Conservation (phyloP, 2,888 invertebrate species). For the Microchrysa polita region DNA sequence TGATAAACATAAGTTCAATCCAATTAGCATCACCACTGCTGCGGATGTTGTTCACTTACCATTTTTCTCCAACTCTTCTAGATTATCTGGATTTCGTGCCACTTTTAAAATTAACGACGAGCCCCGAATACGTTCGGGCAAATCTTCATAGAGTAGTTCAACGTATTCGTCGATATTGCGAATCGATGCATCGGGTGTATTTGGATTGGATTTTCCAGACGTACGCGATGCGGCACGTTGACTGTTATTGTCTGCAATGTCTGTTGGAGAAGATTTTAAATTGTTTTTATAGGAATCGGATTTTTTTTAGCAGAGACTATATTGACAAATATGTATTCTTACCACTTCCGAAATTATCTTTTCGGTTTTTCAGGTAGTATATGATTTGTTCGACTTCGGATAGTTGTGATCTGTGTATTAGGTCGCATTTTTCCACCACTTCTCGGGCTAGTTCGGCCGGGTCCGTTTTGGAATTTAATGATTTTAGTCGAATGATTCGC, state of each 20-base stretch:
- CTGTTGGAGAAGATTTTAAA: slow-evolving; percentile 49
- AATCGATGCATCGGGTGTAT: slow-evolving; percentile 72
- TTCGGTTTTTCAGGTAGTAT: slow-evolving; percentile 84
- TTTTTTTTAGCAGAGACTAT: slow-evolving; percentile 9
- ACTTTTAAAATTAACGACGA: slow-evolving; percentile 91
- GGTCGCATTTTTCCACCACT: slow-evolving; percentile 85
- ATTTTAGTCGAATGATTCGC: slow-evolving; percentile 84
- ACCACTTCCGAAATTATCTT: slow-evolving; percentile 65
- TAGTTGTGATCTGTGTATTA: slow-evolving; percentile 83
- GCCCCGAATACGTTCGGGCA: slow-evolving; percentile 90
- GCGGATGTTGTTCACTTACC: slow-evolving; percentile 68
- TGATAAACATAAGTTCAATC: slow-evolving; percentile 40
- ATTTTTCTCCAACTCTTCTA: slow-evolving; percentile 91
- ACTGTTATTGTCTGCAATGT: slow-evolving; percentile 59
- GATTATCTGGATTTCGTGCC: slow-evolving; percentile 92
- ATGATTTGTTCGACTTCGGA: slow-evolving; percentile 89
- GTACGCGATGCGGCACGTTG: slow-evolving; percentile 56
- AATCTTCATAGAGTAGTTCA: slow-evolving; percentile 95
- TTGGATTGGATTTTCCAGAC: slow-evolving; percentile 63
- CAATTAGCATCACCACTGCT: slow-evolving; percentile 5
- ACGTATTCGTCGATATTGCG: slow-evolving; percentile 93
- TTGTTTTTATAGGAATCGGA: slow-evolving; percentile 4
- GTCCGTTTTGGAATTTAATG: slow-evolving; percentile 81
- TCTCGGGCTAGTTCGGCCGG: slow-evolving; percentile 81
- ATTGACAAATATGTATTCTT: slow-evolving; percentile 39